These are phyloP conservation scores for Morpho helenor DNA, from an alignment of 2,888 invertebrate species.

Conservation along the genomic window DNA sequence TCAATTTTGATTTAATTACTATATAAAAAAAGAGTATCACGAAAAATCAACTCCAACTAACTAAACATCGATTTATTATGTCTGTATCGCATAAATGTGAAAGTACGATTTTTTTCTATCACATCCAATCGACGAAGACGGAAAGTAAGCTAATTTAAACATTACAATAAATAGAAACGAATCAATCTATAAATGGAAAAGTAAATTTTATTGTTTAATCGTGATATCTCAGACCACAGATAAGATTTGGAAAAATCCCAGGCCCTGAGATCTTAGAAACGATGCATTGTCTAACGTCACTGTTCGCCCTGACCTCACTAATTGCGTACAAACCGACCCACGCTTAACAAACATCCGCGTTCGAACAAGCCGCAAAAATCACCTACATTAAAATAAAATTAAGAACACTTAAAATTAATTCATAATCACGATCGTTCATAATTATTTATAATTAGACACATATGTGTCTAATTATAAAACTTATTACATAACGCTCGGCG, in stretches of 20 bases:
- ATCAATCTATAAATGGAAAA: neutral
- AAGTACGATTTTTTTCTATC: too few species aligned
- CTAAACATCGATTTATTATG: too few species aligned
- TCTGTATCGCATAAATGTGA: too few species aligned
- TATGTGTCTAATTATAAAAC: slow-evolving; percentile 21
- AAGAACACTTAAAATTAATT: too few species aligned
- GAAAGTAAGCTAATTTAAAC: too few species aligned
- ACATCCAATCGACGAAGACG: too few species aligned
- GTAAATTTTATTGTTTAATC: slow-evolving; percentile 14
- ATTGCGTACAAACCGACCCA: slow-evolving; percentile 24
- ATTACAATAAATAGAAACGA: too few species aligned
- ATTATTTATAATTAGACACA: slow-evolving; percentile 4
- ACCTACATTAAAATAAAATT: slow-evolving; percentile 2
- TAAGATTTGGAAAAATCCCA: slow-evolving; percentile 28
- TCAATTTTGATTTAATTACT: too few species aligned
- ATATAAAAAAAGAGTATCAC: too few species aligned
- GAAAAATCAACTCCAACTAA: too few species aligned
- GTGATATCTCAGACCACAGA: slow-evolving; percentile 23
- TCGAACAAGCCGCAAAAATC: slow-evolving; percentile 1
- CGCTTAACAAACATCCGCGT: slow-evolving; percentile 21
- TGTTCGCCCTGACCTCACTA: slow-evolving; percentile 24
- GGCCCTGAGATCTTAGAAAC: slow-evolving; percentile 23
- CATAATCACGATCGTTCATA: too few species aligned
- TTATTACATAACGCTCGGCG: slow-evolving; percentile 41
- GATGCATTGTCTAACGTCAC: slow-evolving; percentile 24